Conservation (phyloP, 2,888 invertebrate genomes). For the Latrodectus elegans region DNA sequence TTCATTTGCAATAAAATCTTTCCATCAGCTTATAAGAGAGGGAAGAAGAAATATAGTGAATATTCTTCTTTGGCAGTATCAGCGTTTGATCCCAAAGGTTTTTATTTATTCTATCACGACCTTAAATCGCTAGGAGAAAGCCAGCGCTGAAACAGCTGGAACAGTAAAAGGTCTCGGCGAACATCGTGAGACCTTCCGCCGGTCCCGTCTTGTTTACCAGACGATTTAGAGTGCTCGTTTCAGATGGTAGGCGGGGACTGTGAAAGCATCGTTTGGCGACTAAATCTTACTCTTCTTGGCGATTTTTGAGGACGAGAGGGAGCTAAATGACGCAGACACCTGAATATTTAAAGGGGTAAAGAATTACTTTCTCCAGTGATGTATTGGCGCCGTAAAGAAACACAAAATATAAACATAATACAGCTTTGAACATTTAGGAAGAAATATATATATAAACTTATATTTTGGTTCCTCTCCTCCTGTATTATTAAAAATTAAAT, state of each 20-base stretch:
- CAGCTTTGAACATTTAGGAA: background rate
- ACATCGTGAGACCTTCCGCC: slow-evolving; percentile 30
- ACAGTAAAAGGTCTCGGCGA: slow-evolving; percentile 2
- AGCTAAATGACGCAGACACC: background rate
- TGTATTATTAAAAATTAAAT: slow-evolving; percentile 1
- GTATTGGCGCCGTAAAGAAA: background rate
- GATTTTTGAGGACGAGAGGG: background rate
- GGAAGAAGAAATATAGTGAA: too few relatives aligned
- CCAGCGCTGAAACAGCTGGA: slow-evolving; percentile 16
- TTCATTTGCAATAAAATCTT: too few relatives aligned
- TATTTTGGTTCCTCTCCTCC: background rate
- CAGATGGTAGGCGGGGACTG: background rate
- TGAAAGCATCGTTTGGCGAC: slow-evolving; percentile 27
- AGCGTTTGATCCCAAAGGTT: too few relatives aligned
- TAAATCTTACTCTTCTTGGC: slow-evolving; percentile 10
- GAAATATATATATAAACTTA: background rate
- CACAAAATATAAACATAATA: background rate
- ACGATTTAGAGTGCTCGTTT: slow-evolving; percentile 31
- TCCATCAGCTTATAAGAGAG: background rate
- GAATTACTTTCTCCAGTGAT: background rate
- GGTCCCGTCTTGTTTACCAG: slow-evolving; percentile 57
- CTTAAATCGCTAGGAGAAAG: background rate
- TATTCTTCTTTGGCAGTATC: too few relatives aligned
- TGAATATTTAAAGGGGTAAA: background rate
- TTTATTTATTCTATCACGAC: background rate